These are phyloP conservation scores for Glareola pratincola DNA, from an alignment of 2,113 vertebrate species.

Conservation along the genomic window DNA sequence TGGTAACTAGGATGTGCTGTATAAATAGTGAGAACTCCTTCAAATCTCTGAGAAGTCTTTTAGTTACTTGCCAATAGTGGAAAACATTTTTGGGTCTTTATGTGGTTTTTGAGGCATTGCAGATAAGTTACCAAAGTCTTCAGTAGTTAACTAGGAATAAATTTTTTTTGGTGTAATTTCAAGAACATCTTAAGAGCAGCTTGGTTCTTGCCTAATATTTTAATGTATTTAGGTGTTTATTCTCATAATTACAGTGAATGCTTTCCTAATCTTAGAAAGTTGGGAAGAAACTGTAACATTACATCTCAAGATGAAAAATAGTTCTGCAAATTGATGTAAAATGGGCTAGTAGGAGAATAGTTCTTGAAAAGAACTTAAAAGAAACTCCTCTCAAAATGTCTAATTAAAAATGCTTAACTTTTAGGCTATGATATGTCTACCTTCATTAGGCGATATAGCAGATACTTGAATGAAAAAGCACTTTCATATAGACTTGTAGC, in stretches of 20 bases:
- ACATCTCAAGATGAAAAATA: not conserved
- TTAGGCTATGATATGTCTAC: conserved; percentile 95
- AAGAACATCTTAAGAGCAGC: not conserved
- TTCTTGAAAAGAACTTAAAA: not conserved
- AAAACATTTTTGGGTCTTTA: not conserved
- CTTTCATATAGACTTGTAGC: conserved; percentile 91
- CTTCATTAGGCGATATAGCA: conserved; percentile 93
- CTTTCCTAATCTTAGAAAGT: not conserved
- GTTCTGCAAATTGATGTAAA: not conserved
- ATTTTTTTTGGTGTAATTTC: not conserved
- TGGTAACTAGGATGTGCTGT: not conserved
- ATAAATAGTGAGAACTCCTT: not conserved
- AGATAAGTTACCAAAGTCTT: not conserved
- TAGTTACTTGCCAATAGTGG: not conserved
- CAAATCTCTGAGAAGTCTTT: not conserved
- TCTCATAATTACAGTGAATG: not conserved
- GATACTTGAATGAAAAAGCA: conserved; percentile 96
- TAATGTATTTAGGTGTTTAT: not conserved
- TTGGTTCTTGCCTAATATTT: not conserved
- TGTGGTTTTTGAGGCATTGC: not conserved
- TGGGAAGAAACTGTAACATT: not conserved
- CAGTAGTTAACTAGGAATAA: not conserved
- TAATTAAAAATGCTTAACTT: conserved; percentile 33
- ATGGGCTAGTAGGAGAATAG: not conserved
- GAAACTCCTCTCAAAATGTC: not conserved